Base-by-base conservation (phyloP, 2,888 invertebrate species). In the Allophyes oxyacanthae region DNA sequence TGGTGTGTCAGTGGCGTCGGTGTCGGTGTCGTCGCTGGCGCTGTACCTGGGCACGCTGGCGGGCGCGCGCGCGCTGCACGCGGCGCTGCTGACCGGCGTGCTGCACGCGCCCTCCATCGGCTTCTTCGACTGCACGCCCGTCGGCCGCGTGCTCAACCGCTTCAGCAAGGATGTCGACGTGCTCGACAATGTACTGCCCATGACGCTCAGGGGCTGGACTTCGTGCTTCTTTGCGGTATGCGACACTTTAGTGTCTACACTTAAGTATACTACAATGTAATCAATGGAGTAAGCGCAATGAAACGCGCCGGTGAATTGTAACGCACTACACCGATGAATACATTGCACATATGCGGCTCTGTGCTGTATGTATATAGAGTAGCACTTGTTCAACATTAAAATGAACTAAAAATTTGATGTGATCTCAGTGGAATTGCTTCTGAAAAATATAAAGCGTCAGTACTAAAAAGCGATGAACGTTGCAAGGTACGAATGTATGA, bases 81-180 rank as follows among this genome's bases (percentile, higher is more conserved):
- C 93, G 78, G 90, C 92, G 74, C 93, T 97, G 88, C 94, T 97
- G 77, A 86, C 83, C 73, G 95, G 95, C 83, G 95, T 96, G 82
- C 89, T 97, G 80, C 94, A 95, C 84, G 95, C 95, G 76, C 96
- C 97, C 57, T 91, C 95, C 89, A 94, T 95, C 83, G 95, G 95
- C 84, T 97, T 97, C 95, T 97, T 96, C 95, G 97, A 97, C 91
- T 96, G 97, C 77, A 97, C 97, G 79, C 97, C 97, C 64, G 94
- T 96, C 69, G 97, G 97, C 87, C 95, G 97, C 85, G 95, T 97
- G 85, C 95, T 97, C 89, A 97, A 97, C 94, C 95, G 97, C 75
- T 96, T 96, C 94, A 95, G 96, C 86, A 96, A 96, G 94, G 96
- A 97, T 88, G 91, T 96, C 74, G 96, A 97, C 86, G 94, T 95